Evolutionary conservation across 2,113 vertebrate species (phyloP).

Genomic region (Arenaria interpres): DNA sequence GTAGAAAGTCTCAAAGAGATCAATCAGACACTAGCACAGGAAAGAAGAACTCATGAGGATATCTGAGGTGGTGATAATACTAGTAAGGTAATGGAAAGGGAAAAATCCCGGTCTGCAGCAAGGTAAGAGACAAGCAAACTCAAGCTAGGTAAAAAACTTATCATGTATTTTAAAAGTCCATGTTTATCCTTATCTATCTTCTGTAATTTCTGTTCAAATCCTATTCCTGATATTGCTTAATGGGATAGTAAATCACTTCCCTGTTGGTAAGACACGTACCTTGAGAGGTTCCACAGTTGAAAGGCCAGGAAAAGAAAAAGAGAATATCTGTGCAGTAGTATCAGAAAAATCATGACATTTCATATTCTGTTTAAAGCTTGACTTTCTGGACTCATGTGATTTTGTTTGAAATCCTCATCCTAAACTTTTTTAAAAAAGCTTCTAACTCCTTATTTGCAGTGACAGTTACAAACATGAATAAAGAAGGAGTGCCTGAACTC

Average conservation of each 20-base stretch:
- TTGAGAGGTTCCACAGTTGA: background rate
- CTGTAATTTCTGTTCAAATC: background rate
- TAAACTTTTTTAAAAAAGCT: background rate
- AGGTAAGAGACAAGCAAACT: background rate
- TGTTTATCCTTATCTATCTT: background rate
- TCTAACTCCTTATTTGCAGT: background rate
- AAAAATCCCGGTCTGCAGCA: background rate
- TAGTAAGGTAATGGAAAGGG: background rate
- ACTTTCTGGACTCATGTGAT: background rate
- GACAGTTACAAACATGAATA: background rate
- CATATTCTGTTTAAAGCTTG: background rate
- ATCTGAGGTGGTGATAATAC: background rate
- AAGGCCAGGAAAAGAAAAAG: background rate
- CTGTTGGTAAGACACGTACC: background rate
- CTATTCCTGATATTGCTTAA: background rate
- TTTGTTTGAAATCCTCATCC: background rate
- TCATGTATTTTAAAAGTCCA: background rate
- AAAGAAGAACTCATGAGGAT: background rate
- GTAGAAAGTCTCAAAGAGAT: background rate
- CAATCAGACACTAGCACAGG: background rate
- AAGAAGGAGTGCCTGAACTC: background rate
- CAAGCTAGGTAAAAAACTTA: background rate
- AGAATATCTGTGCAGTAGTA: background rate
- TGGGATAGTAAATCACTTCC: background rate
- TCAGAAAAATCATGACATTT: background rate